These are phyloP conservation scores for Gastrophryne carolinensis DNA, from an alignment of 2,797 vertebrate genomes.

Conservation along the genomic window DNA sequence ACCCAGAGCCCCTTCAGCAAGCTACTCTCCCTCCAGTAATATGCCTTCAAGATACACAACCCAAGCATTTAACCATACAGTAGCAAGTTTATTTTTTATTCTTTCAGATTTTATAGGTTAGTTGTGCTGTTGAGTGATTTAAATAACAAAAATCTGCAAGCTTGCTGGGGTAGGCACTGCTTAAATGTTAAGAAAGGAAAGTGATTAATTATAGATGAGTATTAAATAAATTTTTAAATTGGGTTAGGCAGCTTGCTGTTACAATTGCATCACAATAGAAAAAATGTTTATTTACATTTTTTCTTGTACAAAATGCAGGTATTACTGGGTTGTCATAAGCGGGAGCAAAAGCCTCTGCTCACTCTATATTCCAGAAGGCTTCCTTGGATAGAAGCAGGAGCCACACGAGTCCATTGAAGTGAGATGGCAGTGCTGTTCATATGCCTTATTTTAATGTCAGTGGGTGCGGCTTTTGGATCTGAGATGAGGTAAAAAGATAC, in stretches of 20 bases:
- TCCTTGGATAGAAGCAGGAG: slow-evolving; percentile 81
- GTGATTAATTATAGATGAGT: too few species aligned
- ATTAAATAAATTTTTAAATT: too few species aligned
- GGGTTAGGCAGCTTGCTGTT: too few species aligned
- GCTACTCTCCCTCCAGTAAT: slow-evolving; percentile 93
- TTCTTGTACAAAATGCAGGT: too few species aligned
- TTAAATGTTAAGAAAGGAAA: too few species aligned
- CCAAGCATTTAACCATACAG: slow-evolving; percentile 2
- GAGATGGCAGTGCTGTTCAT: slow-evolving; percentile 80
- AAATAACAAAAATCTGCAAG: too few species aligned
- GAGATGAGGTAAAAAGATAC: slow-evolving; percentile 53
- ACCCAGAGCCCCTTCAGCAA: slow-evolving; percentile 82
- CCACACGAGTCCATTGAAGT: slow-evolving; percentile 86
- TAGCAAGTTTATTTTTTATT: slow-evolving; percentile 12
- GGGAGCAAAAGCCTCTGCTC: slow-evolving; percentile 59
- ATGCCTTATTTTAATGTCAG: slow-evolving; percentile 79
- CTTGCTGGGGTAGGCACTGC: too few species aligned
- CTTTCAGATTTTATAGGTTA: neutral
- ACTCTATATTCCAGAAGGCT: slow-evolving; percentile 95
- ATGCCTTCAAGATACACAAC: slow-evolving; percentile 78
- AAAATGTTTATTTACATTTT: too few species aligned
- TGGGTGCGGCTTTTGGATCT: slow-evolving; percentile 86
- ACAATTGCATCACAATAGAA: too few species aligned
- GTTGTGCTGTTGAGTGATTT: too few species aligned
- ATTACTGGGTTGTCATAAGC: slow-evolving; percentile 25